phyloP scores from a whole-genome alignment of 2,888 invertebrate species.

The Diplazon laetatorius region DNA sequence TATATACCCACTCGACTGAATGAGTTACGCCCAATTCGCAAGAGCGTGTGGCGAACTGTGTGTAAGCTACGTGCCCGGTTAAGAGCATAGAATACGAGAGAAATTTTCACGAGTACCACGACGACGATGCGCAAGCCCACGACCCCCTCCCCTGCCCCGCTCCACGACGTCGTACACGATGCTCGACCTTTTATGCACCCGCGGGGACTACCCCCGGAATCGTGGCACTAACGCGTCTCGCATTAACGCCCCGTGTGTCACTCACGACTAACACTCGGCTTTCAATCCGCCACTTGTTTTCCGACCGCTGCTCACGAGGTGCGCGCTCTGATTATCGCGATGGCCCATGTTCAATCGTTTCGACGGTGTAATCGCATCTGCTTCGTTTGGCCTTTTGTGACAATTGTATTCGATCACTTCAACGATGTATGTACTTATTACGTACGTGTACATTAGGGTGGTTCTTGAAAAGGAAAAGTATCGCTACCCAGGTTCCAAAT shows the following conservation, averaged over 20 bases:
- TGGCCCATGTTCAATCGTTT: slow-evolving; percentile 10
- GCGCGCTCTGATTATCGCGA: slow-evolving; percentile 39
- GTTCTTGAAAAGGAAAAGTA: too few species aligned
- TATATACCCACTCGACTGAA: slow-evolving; percentile 25
- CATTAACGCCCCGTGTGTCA: slow-evolving; percentile 55
- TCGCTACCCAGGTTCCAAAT: too few species aligned
- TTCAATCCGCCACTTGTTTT: slow-evolving; percentile 25
- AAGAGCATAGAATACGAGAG: slow-evolving; percentile 35
- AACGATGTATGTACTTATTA: too few species aligned
- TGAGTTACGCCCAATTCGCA: slow-evolving; percentile 14
- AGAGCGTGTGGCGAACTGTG: not conserved
- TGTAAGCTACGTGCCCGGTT: not conserved
- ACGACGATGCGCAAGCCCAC: slow-evolving; percentile 19
- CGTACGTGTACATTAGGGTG: too few species aligned
- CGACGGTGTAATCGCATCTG: not conserved
- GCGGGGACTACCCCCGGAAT: slow-evolving; percentile 39
- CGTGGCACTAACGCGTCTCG: slow-evolving; percentile 49
- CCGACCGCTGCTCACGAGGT: slow-evolving; percentile 34
- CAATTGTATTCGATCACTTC: not conserved
- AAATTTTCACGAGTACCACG: slow-evolving; percentile 34
- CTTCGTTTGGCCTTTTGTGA: not conserved
- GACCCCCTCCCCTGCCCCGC: too few species aligned
- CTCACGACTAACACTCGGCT: slow-evolving; percentile 26
- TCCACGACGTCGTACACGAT: slow-evolving; percentile 22
- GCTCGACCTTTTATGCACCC: slow-evolving; percentile 55